Evolutionary conservation across 2,797 vertebrate species (phyloP).

Genomic region (Poecilia velifera): DNA sequence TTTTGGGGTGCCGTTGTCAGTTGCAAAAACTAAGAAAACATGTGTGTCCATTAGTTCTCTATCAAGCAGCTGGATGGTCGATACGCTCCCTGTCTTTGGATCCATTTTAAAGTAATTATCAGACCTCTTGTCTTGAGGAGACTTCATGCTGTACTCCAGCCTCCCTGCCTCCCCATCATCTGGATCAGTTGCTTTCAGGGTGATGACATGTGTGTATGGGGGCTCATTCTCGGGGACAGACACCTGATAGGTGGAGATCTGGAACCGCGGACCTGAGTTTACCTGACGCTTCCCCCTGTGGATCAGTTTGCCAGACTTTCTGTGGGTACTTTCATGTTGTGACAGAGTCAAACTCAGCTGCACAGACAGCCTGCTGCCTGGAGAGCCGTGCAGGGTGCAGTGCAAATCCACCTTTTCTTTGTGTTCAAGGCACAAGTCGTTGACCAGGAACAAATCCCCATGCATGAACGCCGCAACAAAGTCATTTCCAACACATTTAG

Average conservation of each 20-base stretch:
- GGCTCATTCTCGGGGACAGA: constrained; percentile 94
- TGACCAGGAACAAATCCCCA: constrained; percentile 63
- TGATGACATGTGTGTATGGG: constrained; percentile 87
- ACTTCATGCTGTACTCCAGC: constrained; percentile 92
- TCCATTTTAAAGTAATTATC: constrained; percentile 89
- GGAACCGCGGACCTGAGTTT: constrained; percentile 88
- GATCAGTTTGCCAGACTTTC: constrained; percentile 25
- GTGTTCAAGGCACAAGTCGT: constrained; percentile 61
- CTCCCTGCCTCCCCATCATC: constrained; percentile 92
- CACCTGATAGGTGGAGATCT: constrained; percentile 93
- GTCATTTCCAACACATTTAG: constrained; percentile 58
- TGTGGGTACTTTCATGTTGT: constrained; percentile 14
- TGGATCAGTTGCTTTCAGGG: constrained; percentile 89
- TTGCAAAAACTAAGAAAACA: constrained; percentile 90
- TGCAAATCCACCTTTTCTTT: constrained; percentile 47
- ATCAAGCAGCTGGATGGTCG: constrained; percentile 87
- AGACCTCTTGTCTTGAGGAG: constrained; percentile 91
- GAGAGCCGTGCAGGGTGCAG: constrained; percentile 64
- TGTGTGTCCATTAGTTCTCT: constrained; percentile 95
- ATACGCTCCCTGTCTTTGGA: constrained; percentile 85
- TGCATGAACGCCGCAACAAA: constrained; percentile 52
- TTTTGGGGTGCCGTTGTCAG: constrained; percentile 85
- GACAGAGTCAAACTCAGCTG: constrained; percentile 61
- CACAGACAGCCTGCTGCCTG: constrained; percentile 52
- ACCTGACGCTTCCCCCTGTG: constrained; percentile 77